phyloP scores from a whole-genome alignment of 2,888 invertebrate genomes.

The Chirona hameri region DNA sequence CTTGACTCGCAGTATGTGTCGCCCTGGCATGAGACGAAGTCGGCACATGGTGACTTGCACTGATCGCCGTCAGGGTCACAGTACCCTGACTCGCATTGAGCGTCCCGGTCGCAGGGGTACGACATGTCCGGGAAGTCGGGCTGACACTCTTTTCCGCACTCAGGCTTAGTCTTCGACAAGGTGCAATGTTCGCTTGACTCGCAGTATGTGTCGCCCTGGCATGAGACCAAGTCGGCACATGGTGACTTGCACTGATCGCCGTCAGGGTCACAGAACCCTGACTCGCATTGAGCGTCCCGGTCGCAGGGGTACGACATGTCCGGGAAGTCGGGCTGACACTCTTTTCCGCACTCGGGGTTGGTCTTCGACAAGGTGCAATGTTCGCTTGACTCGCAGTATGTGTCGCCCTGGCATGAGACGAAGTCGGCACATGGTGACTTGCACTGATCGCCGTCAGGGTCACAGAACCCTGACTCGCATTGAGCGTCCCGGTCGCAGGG shows the following conservation, averaged over 20 bases:
- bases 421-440: too few relatives aligned
- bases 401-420: background rate
- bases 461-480: background rate
- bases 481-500: background rate
- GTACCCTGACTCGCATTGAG: background rate
- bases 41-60: background rate
- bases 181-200: background rate
- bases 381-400: background rate
- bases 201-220: background rate
- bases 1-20: background rate
- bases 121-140: background rate
- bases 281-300: background rate
- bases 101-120: background rate
- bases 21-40: background rate
- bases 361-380: background rate
- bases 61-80: background rate
- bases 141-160: background rate
- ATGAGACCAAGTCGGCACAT: too few relatives aligned
- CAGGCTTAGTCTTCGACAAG: background rate
- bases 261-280: background rate
- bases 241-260: background rate
- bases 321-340: background rate
- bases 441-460: background rate
- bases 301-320: background rate
- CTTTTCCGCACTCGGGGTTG: background rate